Conservation (phyloP, 2,888 invertebrate genomes). For the Augochlorella aurata region DNA sequence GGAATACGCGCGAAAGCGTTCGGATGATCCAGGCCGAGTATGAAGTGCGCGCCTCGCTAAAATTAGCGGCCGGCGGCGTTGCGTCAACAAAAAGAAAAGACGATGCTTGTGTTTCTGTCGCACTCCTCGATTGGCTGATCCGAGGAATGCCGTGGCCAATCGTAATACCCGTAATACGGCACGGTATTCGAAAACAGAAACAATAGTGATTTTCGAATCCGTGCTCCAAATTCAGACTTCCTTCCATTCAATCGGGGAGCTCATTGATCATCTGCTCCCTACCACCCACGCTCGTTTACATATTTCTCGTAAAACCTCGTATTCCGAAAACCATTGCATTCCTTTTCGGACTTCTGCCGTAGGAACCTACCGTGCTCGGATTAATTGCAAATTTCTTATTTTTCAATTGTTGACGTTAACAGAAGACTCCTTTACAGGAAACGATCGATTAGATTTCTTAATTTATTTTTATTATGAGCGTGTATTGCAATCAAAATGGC, state of each 20-base stretch:
- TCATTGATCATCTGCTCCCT: slow-evolving; percentile 18
- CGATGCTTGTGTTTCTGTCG: slow-evolving; percentile 69
- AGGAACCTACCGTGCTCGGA: no score
- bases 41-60: slow-evolving; percentile 68
- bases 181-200: slow-evolving; percentile 45
- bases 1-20: slow-evolving; percentile 65
- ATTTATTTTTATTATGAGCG: no score
- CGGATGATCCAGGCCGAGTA: slow-evolving; percentile 68
- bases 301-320: not conserved
- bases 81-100: slow-evolving; percentile 74
- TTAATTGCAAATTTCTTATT: no score
- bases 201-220: slow-evolving; percentile 36
- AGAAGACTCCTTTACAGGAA: no score
- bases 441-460: no score
- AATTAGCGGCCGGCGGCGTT: slow-evolving; percentile 66
- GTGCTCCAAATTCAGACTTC: slow-evolving; percentile 33
- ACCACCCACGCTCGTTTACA: no score
- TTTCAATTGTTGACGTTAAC: no score
- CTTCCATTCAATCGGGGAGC: slow-evolving; percentile 25
- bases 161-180: slow-evolving; percentile 45
- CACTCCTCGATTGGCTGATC: slow-evolving; percentile 65
- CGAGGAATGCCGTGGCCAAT: slow-evolving; percentile 62
- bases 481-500: no score
- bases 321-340: not conserved
- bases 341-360: not conserved